These are phyloP conservation scores for Tetramorium bicarinatum DNA, from an alignment of 2,888 invertebrate species.

Conservation along the genomic window DNA sequence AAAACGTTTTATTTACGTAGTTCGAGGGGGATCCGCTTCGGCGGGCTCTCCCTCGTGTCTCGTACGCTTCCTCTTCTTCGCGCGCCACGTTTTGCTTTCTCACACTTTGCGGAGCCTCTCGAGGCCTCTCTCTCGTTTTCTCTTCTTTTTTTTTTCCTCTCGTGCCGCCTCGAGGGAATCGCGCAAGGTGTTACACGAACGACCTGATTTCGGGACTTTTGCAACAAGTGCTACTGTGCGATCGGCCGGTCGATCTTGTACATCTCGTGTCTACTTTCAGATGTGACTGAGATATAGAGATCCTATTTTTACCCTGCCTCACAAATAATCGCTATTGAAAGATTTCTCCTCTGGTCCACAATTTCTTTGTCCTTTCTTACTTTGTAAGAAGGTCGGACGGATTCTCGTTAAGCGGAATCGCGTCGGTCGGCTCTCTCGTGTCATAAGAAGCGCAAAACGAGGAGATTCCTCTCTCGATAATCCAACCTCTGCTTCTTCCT, in stretches of 20 bases:
- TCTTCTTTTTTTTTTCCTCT: slow-evolving; percentile 34
- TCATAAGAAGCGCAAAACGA: background rate
- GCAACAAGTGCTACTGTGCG: slow-evolving; percentile 77
- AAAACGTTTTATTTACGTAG: slow-evolving; percentile 81
- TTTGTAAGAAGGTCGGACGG: slow-evolving; percentile 51
- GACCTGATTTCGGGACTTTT: slow-evolving; percentile 66
- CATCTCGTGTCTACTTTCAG: slow-evolving; percentile 17
- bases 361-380: slow-evolving; percentile 7
- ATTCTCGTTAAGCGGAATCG: background rate
- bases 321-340: slow-evolving; percentile 8
- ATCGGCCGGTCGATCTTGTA: background rate
- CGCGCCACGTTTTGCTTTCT: slow-evolving; percentile 64
- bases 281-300: background rate
- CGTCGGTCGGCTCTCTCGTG: background rate
- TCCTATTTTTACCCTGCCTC: background rate
- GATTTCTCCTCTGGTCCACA: background rate
- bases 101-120: slow-evolving; percentile 45
- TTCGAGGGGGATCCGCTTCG: slow-evolving; percentile 49
- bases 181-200: slow-evolving; percentile 70
- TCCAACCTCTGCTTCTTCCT: slow-evolving; percentile 6
- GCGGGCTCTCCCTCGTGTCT: slow-evolving; percentile 28
- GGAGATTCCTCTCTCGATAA: slow-evolving; percentile 37
- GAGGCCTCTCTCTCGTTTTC: background rate
- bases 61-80: slow-evolving; percentile 30
- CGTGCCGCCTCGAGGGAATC: slow-evolving; percentile 40